Conservation (phyloP, 1,140 invertebrate genomes). For the Colletes latitarsis region DNA sequence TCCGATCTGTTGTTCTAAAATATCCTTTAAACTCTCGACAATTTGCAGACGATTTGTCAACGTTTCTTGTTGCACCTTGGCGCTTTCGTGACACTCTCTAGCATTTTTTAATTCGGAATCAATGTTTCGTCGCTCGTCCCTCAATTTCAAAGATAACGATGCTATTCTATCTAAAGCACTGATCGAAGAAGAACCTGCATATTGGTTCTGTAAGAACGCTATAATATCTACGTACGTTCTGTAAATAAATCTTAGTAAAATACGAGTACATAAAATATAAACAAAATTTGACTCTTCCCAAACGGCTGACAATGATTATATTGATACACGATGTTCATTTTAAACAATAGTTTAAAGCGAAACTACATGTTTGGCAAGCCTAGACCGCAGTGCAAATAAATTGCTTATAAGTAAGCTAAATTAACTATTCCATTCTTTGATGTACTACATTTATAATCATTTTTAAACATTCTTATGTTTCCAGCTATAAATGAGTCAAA, state of each 20-base stretch:
- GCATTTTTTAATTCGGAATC: constrained; percentile 69
- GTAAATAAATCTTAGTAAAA: constrained; percentile 14
- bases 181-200: constrained; percentile 71
- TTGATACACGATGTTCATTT: too few relatives aligned
- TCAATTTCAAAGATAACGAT: constrained; percentile 59
- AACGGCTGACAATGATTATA: background rate
- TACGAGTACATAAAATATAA: background rate
- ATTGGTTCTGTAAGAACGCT: constrained; percentile 71
- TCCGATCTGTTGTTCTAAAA: constrained; percentile 75
- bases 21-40: constrained; percentile 73
- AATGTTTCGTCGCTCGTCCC: constrained; percentile 65
- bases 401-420: too few relatives aligned
- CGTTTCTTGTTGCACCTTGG: constrained; percentile 66
- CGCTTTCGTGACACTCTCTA: constrained; percentile 58
- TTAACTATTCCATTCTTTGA: too few relatives aligned
- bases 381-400: too few relatives aligned
- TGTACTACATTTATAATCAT: too few relatives aligned
- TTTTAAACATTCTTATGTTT: too few relatives aligned
- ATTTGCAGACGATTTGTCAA: constrained; percentile 69
- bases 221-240: constrained; percentile 69
- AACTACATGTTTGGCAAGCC: too few relatives aligned
- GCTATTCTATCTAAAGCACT: constrained; percentile 69
- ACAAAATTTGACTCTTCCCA: background rate
- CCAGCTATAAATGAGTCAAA: too few relatives aligned
- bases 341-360: too few relatives aligned